These are phyloP conservation scores for Nephila pilipes DNA, from an alignment of 1,140 invertebrate genomes.

Conservation along the genomic window DNA sequence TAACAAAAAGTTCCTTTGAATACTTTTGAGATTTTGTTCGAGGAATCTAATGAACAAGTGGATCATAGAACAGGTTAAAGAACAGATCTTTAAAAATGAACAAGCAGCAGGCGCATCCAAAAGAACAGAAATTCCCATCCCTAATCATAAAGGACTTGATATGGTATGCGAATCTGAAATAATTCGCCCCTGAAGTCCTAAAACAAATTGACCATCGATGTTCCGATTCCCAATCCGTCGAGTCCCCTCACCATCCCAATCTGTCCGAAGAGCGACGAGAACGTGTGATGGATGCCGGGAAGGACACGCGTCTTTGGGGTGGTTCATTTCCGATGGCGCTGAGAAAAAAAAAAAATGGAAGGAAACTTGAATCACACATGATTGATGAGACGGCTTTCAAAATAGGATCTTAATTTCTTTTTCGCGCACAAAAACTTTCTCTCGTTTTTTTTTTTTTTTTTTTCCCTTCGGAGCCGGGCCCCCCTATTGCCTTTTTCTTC, in stretches of 20 bases:
- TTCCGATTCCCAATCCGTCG: neutral
- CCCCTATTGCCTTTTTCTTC: neutral
- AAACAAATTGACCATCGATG: no score
- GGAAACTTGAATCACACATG: constrained; percentile 22
- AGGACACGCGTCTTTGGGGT: constrained; percentile 38
- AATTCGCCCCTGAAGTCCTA: no score
- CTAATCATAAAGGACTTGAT: no score
- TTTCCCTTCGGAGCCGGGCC: neutral
- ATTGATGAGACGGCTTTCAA: constrained; percentile 59
- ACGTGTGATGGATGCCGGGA: constrained; percentile 61
- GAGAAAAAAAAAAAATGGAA: neutral
- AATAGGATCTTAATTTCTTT: constrained; percentile 70
- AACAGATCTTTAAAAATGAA: no score
- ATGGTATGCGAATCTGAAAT: no score
- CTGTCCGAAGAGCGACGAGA: neutral
- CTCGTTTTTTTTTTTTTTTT: neutral
- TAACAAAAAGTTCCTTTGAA: no score
- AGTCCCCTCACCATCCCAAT: neutral
- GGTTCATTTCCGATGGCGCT: constrained; percentile 38
- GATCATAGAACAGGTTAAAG: no score
- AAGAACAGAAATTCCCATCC: no score
- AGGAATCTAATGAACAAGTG: no score
- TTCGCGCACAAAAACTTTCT: constrained; percentile 23
- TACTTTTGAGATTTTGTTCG: no score
- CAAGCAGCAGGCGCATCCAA: no score